These are phyloP conservation scores for Benitochromis conjunctus DNA, from an alignment of 2,113 vertebrate species.

Conservation along the genomic window DNA sequence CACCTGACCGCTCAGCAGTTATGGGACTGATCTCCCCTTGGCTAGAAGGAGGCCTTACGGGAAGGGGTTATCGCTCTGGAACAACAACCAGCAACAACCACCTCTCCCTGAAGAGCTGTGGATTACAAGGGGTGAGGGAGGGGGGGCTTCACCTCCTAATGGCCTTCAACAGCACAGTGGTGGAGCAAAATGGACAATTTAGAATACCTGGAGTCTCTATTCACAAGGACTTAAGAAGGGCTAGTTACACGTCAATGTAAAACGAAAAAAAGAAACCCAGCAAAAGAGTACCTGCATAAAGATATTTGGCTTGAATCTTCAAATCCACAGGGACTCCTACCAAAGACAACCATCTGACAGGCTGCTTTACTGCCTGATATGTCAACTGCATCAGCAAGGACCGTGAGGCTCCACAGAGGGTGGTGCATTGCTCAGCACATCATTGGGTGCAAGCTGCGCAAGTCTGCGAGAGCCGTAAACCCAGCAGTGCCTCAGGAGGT, in stretches of 20 bases:
- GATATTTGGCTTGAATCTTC: not conserved
- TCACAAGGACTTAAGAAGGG: not conserved
- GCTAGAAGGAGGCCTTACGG: not conserved
- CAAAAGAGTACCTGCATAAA: not conserved
- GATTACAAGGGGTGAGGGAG: not conserved
- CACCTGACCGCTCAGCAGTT: not conserved
- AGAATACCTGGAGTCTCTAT: not conserved
- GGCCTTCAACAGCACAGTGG: not conserved
- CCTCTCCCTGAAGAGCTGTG: not conserved
- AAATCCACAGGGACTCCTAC: not conserved
- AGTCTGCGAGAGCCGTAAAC: not conserved
- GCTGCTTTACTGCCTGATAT: not conserved
- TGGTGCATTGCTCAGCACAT: not conserved
- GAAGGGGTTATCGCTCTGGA: not conserved
- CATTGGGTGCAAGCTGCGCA: not conserved
- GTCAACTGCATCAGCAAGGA: not conserved
- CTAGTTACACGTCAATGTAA: not conserved
- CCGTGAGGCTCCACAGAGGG: not conserved
- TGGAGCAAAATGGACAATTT: not conserved
- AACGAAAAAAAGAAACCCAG: not conserved
- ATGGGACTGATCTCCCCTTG: not conserved
- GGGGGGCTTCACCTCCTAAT: not conserved
- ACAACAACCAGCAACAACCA: not conserved
- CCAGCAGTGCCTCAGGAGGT: not conserved
- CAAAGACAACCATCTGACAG: not conserved